These are phyloP conservation scores for Tenthredo scrophulariae DNA, from an alignment of 2,888 invertebrate species.

Conservation along the genomic window DNA sequence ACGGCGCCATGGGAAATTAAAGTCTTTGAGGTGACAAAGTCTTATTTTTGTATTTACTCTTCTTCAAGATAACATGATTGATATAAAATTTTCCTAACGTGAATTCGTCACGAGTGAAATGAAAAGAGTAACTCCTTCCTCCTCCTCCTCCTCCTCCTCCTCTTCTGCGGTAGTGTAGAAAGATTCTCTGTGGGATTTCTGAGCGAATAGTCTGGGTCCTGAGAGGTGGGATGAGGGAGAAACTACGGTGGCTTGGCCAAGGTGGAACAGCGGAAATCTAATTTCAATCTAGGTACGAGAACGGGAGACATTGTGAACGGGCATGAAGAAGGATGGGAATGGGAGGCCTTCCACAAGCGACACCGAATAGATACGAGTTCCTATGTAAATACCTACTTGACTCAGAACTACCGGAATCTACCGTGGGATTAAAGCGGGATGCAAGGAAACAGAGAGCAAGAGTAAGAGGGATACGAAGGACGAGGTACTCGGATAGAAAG, in stretches of 20 bases:
- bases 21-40: neutral
- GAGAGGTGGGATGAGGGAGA: neutral
- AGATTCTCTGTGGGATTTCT: slow-evolving; percentile 20
- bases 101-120: neutral
- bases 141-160: neutral
- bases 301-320: slow-evolving; percentile 41
- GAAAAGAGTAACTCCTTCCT: neutral
- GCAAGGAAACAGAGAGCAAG: slow-evolving; percentile 5
- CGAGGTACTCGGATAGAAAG: neutral
- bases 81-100: neutral
- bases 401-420: slow-evolving; percentile 51
- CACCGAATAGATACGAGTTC: slow-evolving; percentile 55
- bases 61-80: neutral
- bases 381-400: slow-evolving; percentile 55
- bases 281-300: slow-evolving; percentile 49
- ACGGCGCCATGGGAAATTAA: neutral
- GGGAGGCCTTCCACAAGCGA: slow-evolving; percentile 39
- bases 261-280: slow-evolving; percentile 52
- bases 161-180: neutral
- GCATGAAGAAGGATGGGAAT: slow-evolving; percentile 36
- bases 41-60: neutral
- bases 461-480: neutral
- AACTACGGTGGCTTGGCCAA: slow-evolving; percentile 36
- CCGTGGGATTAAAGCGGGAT: slow-evolving; percentile 17
- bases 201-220: neutral